Conservation (phyloP, 2,797 vertebrate species). For the Pangasius macronema region DNA sequence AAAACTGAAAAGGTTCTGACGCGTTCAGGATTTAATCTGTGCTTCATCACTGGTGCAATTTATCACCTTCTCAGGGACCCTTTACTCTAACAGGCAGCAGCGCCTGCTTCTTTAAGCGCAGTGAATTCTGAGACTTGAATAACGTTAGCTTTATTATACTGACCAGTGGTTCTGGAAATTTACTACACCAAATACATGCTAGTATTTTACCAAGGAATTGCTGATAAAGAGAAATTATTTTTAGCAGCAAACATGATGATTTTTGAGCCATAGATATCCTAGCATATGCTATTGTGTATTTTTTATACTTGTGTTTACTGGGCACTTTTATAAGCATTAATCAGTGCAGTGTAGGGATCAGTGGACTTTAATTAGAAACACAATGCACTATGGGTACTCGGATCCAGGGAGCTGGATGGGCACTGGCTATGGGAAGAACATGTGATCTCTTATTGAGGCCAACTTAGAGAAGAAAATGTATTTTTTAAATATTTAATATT, state of each 20-base stretch:
- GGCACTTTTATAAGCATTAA: neutral
- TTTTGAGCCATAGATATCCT: neutral
- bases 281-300: neutral
- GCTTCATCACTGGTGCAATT: neutral
- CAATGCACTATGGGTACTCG: neutral
- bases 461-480: neutral
- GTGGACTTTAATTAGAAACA: neutral
- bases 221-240: neutral
- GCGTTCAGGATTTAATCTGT: neutral
- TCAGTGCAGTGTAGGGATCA: neutral
- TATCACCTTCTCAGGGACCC: slow-evolving; percentile 22
- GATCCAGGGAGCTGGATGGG: neutral
- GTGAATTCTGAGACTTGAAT: neutral
- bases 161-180: neutral
- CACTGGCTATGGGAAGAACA: neutral
- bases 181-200: neutral
- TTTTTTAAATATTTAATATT: neutral
- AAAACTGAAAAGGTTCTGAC: neutral
- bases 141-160: neutral
- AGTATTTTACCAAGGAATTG: neutral
- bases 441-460: neutral
- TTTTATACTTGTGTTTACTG: neutral
- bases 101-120: neutral
- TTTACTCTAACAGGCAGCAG: neutral
- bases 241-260: neutral